A percentile compares a stretch with the other conserved stretches of the same genome.
Conservation (phyloP, 2,113 vertebrate genomes). For the Phainopepla nitens region DNA sequence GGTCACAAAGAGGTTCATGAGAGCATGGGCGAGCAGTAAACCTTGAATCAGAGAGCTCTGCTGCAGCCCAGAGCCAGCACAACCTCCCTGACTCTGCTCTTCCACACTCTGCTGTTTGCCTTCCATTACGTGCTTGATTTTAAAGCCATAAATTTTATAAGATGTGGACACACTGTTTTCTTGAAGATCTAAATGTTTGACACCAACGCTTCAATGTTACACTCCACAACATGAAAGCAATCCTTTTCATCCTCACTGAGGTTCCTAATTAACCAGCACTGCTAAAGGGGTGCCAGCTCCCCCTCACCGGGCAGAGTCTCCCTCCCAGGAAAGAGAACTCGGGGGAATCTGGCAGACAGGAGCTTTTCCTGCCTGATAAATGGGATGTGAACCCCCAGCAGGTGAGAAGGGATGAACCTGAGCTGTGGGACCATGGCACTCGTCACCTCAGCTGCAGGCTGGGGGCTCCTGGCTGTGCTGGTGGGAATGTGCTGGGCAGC, state of each 20-base stretch:
- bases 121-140: background rate
- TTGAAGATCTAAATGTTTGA: background rate
- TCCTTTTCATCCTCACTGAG: background rate
- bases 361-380: background rate
- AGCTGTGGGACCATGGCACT: background rate
- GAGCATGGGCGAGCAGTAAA: slow-evolving; percentile 6
- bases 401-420: background rate
- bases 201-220: background rate
- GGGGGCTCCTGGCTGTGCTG: background rate
- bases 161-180: background rate
- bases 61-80: background rate
- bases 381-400: background rate
- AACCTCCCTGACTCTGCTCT: background rate
- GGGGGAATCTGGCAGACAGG: background rate
- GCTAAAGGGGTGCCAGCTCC: background rate
- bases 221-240: background rate
- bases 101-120: background rate
- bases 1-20: slow-evolving; percentile 41
- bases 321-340: background rate
- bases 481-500: background rate
- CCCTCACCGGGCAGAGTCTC: background rate
- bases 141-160: background rate
- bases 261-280: background rate
- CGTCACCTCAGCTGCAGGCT: background rate
- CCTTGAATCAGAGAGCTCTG: background rate